Base-by-base conservation (phyloP, 2,888 invertebrate species). In the Sesia bembeciformis region DNA sequence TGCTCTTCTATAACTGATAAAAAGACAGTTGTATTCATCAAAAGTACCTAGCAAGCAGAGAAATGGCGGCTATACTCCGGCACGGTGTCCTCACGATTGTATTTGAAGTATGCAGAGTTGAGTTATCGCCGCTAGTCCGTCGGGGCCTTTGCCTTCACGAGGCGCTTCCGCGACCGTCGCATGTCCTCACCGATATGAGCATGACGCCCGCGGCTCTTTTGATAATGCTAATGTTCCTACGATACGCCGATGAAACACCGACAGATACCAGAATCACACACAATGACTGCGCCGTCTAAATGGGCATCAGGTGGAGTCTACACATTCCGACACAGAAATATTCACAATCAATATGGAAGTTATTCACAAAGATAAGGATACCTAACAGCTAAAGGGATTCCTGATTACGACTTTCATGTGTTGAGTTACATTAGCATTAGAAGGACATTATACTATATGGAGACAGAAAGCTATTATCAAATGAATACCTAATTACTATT, bases 171-270 rank as follows among this genome's bases (percentile, higher is more conserved):
- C 82, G 79, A 78, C 77, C 75, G 78, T 79, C 78, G 77, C 73
- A 74, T 79, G 84, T 83, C 81, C 78, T 70, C 80, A 67, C 74
- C 76, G 85, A 85, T 85, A 84, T 75, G 75, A 83, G 72, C 83
- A 78, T 78, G 81, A 83, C 81, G 78, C 81, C 78, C 70, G 84
- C 84, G 85, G 85, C 71, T 78, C 83, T 84, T 81, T 84, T 85
- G 86, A 86, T 87, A 86, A 85, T 84, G 84, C 82, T 85, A 87
- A 87, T 86, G 84, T 84, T 76, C 62, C 70, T 68, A 67, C 76
- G 86, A 84, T 84, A 82, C 76, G 65, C 65, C 68, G 69, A 71
- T 68, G 65, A 65, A 69, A 67, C 66, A 68, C 64, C 71, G 68
- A 68, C 68, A 66, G 84, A 84, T 85, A 84, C 76, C 65, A 72